Evolutionary conservation across 2,113 vertebrate species (phyloP).

Genomic region (Pterocles burchelli): DNA sequence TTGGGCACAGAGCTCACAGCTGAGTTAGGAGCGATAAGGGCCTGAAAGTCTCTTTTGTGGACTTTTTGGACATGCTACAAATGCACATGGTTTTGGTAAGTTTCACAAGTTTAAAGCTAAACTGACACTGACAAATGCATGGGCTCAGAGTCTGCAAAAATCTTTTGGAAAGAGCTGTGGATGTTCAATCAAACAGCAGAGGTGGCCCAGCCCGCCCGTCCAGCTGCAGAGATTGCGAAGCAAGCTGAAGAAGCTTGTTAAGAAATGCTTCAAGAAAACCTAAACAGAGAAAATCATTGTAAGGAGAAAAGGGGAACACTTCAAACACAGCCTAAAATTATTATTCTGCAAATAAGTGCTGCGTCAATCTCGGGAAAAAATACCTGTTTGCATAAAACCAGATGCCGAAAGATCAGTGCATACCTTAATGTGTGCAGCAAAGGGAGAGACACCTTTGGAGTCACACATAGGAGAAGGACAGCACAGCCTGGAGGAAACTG

Average conservation of each 20-base stretch:
- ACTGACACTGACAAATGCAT: not conserved
- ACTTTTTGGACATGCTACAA: not conserved
- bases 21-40: not conserved
- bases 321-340: conserved; percentile 27
- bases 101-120: not conserved
- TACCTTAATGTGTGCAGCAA: not conserved
- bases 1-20: not conserved
- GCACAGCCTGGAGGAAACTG: not conserved
- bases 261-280: conserved; percentile 39
- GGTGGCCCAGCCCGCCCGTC: not conserved
- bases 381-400: not conserved
- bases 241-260: conserved; percentile 7
- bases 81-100: not conserved
- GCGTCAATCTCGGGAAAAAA: not conserved
- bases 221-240: not conserved
- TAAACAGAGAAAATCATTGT: not conserved
- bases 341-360: conserved; percentile 47
- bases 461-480: not conserved
- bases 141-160: not conserved
- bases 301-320: not conserved
- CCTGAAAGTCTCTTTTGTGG: not conserved
- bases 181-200: not conserved
- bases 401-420: not conserved
- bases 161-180: not conserved
- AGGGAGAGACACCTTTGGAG: not conserved